A percentile compares a stretch with the other conserved stretches of the same genome.
phyloP scores from a whole-genome alignment of 2,113 vertebrate species.

The Callocephalon fimbriatum region DNA sequence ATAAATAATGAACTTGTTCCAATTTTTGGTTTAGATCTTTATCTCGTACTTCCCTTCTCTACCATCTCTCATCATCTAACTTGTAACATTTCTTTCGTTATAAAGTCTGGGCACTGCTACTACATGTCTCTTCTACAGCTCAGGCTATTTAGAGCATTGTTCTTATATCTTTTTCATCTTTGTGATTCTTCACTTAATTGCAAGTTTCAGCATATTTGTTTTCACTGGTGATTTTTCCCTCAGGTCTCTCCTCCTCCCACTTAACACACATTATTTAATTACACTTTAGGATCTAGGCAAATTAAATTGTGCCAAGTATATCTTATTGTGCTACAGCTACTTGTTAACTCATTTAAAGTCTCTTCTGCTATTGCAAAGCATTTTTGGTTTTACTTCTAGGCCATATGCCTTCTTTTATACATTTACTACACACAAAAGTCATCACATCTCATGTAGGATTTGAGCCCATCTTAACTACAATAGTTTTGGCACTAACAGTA shows the following conservation, averaged over 20 bases:
- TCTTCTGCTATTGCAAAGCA: background rate
- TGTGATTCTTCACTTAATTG: background rate
- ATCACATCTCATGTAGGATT: background rate
- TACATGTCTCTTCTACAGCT: background rate
- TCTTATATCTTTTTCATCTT: constrained; percentile 12
- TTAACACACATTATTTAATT: background rate
- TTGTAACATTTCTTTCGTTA: background rate
- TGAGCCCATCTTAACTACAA: background rate
- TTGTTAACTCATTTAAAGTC: background rate
- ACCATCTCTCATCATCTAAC: background rate
- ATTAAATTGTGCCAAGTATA: background rate
- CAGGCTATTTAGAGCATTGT: background rate
- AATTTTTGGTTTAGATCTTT: constrained; percentile 13
- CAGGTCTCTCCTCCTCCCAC: background rate
- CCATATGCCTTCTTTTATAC: background rate
- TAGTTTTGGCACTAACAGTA: background rate
- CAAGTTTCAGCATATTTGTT: background rate
- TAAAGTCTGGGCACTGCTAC: background rate
- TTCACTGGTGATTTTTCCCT: background rate
- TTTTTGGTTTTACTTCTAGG: background rate
- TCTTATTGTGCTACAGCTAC: background rate
- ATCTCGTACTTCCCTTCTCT: background rate
- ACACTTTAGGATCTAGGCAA: background rate
- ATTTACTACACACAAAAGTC: background rate
- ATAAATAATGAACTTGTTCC: background rate